phyloP scores from a whole-genome alignment of 2,797 vertebrate genomes.

The Megalops cyprinoides region DNA sequence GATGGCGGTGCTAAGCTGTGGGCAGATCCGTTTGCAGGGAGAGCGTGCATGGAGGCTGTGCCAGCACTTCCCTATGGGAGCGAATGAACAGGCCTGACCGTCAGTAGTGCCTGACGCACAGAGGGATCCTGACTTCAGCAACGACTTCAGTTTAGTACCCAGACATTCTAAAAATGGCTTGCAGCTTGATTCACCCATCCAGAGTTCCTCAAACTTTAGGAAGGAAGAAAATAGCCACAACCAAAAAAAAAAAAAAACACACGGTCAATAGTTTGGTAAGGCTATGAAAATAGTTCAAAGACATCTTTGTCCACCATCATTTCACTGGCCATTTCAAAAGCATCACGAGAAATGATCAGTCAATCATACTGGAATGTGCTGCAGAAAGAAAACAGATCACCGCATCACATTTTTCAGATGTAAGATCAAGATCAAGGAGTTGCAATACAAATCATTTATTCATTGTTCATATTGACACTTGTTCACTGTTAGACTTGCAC shows the following conservation, averaged over 20 bases:
- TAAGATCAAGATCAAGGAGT: too few relatives aligned
- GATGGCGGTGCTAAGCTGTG: background rate
- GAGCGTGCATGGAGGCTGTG: background rate
- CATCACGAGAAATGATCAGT: background rate
- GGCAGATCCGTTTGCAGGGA: background rate
- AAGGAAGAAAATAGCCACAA: background rate
- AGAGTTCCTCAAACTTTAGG: too few relatives aligned
- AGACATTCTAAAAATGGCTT: background rate
- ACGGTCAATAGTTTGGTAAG: background rate
- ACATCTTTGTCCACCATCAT: background rate
- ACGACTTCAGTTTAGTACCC: background rate
- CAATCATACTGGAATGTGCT: too few relatives aligned
- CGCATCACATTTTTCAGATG: too few relatives aligned
- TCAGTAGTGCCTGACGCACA: slow-evolving; percentile 2
- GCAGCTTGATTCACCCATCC: too few relatives aligned
- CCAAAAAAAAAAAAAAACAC: background rate
- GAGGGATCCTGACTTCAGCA: too few relatives aligned
- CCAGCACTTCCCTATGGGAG: background rate
- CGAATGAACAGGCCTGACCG: background rate
- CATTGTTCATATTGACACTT: too few relatives aligned
- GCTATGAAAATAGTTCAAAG: background rate
- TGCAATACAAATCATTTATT: too few relatives aligned
- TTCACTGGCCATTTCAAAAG: too few relatives aligned
- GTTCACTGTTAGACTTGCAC: too few relatives aligned
- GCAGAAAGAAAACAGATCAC: too few relatives aligned